phyloP scores from a whole-genome alignment of 2,797 vertebrate species.

The Chaunax sp. region DNA sequence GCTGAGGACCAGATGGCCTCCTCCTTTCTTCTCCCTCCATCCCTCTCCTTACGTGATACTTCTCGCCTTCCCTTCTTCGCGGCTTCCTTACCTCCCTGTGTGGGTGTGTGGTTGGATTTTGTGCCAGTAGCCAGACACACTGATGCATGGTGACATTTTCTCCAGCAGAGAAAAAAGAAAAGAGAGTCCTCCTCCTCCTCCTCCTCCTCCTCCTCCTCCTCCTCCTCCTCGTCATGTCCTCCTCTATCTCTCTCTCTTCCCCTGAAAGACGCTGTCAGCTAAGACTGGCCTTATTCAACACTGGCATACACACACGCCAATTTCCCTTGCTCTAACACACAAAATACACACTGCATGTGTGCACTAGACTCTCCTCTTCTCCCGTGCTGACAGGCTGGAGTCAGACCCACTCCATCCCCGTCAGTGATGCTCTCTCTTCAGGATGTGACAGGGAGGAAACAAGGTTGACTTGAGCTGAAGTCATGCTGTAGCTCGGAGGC shows the following conservation, averaged over 20 bases:
- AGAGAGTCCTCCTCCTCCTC: slow-evolving; percentile 37
- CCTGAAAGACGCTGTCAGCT: slow-evolving; percentile 71
- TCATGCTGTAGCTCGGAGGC: slow-evolving; percentile 54
- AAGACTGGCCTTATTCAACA: slow-evolving; percentile 65
- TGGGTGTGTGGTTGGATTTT: slow-evolving; percentile 66
- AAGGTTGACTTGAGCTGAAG: slow-evolving; percentile 54
- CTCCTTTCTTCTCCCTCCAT: slow-evolving; percentile 50
- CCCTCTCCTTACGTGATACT: slow-evolving; percentile 56
- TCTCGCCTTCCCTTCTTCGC: slow-evolving; percentile 69
- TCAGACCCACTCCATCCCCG: slow-evolving; percentile 53
- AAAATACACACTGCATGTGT: slow-evolving; percentile 20
- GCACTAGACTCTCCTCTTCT: slow-evolving; percentile 33
- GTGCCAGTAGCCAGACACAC: slow-evolving; percentile 77
- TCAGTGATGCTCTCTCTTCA: slow-evolving; percentile 50
- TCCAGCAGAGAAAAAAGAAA: slow-evolving; percentile 45
- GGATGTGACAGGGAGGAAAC: slow-evolving; percentile 66
- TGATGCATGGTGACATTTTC: slow-evolving; percentile 84
- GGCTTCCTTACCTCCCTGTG: slow-evolving; percentile 67
- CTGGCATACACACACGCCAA: slow-evolving; percentile 13
- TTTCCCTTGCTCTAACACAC: slow-evolving; percentile 23
- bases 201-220: slow-evolving; percentile 28
- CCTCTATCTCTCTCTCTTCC: slow-evolving; percentile 34
- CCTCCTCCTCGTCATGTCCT: slow-evolving; percentile 23
- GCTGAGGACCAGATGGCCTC: slow-evolving; percentile 78
- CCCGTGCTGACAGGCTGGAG: slow-evolving; percentile 55